Base-by-base conservation (phyloP, 2,113 vertebrate species). In the Formicarius rufipectus region DNA sequence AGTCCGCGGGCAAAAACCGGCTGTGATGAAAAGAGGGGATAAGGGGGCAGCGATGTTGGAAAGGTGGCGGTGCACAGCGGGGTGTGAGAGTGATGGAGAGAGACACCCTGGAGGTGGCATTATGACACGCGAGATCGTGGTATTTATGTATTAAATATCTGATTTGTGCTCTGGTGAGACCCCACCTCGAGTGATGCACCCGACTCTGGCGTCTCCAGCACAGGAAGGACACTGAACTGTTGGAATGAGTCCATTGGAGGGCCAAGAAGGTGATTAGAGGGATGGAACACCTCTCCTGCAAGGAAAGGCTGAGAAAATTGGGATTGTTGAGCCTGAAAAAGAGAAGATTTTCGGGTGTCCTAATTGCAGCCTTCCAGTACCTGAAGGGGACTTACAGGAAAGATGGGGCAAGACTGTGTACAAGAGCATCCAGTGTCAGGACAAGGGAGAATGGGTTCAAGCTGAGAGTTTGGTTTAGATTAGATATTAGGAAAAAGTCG, bases 91-190 rank as follows among this genome's bases (percentile, higher is more conserved):
- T n/a, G n/a, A n/a, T n/a, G n/a, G n/a, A n/a, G n/a, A n/a, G n/a
- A n/a, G n/a, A n/a, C n/a, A n/a, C n/a, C n/a, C n/a, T n/a, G n/a
- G n/a, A n/a, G n/a, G n/a, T n/a, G n/a, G n/a, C n/a, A n/a, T n/a
- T n/a, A n/a, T n/a, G n/a, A n/a, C n/a, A n/a, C n/a, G n/a, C n/a
- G n/a, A 52, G 27, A 4, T 8, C 4, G 10, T 7, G 18, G n/a
- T 4, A 37, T 15, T 30, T 24, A 11, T 20, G 2, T n/a, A 5
- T 7, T 7, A 30, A 28, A 24, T 74, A 5, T 24, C 0, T 15
- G 7, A 37, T 16, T 20, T 68, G 44, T 33, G 44, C 18, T 37
- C 31, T 33, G 68, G 33, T 44, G 68, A 59, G 33, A 44, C 4
- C 33, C 27, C 10, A 6, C 4, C 28, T 31, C 21, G 31, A 28